phyloP scores from a whole-genome alignment of 1,140 invertebrate species.

The Nomia melanderi region DNA sequence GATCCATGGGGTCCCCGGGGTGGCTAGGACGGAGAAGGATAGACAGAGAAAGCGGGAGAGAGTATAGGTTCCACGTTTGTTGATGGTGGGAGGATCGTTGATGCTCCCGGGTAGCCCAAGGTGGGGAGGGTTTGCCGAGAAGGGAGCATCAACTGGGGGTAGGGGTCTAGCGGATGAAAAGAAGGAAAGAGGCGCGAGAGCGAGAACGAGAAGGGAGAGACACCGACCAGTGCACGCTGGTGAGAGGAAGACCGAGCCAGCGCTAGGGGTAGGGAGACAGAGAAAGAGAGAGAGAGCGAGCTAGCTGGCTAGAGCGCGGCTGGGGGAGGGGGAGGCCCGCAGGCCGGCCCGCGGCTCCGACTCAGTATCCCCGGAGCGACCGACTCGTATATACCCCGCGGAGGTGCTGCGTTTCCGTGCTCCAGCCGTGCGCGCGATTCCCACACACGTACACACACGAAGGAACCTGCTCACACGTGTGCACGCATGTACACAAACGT shows the following conservation, averaged over 20 bases:
- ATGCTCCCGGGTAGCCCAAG: conserved; percentile 30
- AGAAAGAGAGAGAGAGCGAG: conserved; percentile 18
- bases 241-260: conserved; percentile 16
- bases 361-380: conserved; percentile 81
- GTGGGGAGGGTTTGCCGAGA: background rate
- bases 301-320: too few species aligned
- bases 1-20: conserved; percentile 32
- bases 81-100: conserved; percentile 43
- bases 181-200: conserved; percentile 13
- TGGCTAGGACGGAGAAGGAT: too few species aligned
- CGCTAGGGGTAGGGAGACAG: conserved; percentile 50
- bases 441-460: conserved; percentile 24
- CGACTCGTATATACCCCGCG: conserved; percentile 75
- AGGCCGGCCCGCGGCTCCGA: conserved; percentile 80
- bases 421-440: conserved; percentile 43
- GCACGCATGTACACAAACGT: conserved; percentile 8
- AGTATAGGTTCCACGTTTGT: conserved; percentile 9
- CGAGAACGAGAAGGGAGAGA: conserved; percentile 9
- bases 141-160: conserved; percentile 2
- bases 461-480: background rate
- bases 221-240: background rate
- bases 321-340: conserved; percentile 77
- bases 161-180: conserved; percentile 1
- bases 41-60: too few species aligned
- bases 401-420: conserved; percentile 62